Evolutionary conservation across 2,888 invertebrate species (phyloP), one percentile per base, ranked within the genome.

Genomic region (Periphyllus acericola): DNA sequence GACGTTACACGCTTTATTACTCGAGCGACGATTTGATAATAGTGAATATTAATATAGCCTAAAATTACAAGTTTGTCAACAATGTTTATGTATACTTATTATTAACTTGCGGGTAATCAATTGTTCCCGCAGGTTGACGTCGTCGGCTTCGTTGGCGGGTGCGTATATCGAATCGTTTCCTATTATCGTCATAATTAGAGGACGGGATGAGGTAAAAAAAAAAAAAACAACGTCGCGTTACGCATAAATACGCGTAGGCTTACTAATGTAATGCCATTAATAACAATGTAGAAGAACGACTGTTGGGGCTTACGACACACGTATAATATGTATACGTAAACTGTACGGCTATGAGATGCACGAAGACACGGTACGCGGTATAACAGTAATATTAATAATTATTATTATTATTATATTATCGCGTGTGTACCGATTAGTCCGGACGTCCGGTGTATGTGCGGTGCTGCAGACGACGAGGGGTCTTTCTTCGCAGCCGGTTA

Each of bases 11-110:
- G 81, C 68, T 80, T 80, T 66, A 80, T 83, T 83, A 74, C 60
- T 76, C 25, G 75, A 46, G 74, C 32, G 84, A 75, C 40, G 75
- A 75, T 84, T 82, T 76, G 76, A 84, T 40, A 81, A 81, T 29
- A 52, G 68, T 36, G 74, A 36, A 21, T 8, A 36, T 74, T 34
- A 81, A 40, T 46, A n/a, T 81, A 2, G 32, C 34, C 55, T 55
- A 74, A 74, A 83, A 19, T 34, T 74, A 74, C 52, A 34, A 32
- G 32, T 3, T 52, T 25, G 72, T 72, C 32, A 34, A 52, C 72
- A 32, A 52, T 32, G 14, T 40, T 8, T 40, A 40, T 46, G 11
- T 46, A 46, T 46, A 46, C 4, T 46, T 46, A 14, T 46, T 46
- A 32, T 46, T 32, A 82, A 46, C 46, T 29, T 29, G 29, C 14